phyloP scores from a whole-genome alignment of 92 coral and sea anemone genomes.

The Siderastrea siderea region DNA sequence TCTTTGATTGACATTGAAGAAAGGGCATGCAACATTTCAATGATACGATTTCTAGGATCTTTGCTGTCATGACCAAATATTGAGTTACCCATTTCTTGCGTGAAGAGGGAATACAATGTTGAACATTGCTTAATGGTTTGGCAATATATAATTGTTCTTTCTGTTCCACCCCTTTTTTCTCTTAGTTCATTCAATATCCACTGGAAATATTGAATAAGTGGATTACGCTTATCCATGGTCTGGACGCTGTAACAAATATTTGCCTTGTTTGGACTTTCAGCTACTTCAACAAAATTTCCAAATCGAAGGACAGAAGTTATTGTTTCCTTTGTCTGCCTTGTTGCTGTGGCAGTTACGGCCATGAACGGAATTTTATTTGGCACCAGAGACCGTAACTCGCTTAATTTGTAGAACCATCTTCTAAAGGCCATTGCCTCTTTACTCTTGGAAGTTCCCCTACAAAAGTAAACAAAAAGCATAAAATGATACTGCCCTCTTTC shows the following conservation, averaged over 20 bases:
- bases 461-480: too few species aligned
- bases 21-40: constrained; percentile 19
- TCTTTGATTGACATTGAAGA: neutral
- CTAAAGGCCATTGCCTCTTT: constrained; percentile 44
- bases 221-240: neutral
- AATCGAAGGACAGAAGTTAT: constrained; percentile 23
- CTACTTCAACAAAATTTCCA: constrained; percentile 17
- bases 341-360: constrained; percentile 60
- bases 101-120: constrained; percentile 12
- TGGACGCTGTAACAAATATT: constrained; percentile 14
- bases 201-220: neutral
- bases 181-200: constrained; percentile 1
- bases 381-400: constrained; percentile 43
- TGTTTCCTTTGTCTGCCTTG: constrained; percentile 31
- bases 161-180: constrained; percentile 4
- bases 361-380: constrained; percentile 33
- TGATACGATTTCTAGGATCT: neutral
- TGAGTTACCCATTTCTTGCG: neutral
- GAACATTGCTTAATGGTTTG: constrained; percentile 25
- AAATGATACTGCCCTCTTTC: too few species aligned
- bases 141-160: constrained; percentile 6
- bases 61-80: neutral
- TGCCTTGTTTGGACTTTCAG: constrained; percentile 40
- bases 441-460: constrained; percentile 38
- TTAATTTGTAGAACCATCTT: constrained; percentile 33